Conservation (phyloP, 2,888 invertebrate species). For the Margaritifera margaritifera region DNA sequence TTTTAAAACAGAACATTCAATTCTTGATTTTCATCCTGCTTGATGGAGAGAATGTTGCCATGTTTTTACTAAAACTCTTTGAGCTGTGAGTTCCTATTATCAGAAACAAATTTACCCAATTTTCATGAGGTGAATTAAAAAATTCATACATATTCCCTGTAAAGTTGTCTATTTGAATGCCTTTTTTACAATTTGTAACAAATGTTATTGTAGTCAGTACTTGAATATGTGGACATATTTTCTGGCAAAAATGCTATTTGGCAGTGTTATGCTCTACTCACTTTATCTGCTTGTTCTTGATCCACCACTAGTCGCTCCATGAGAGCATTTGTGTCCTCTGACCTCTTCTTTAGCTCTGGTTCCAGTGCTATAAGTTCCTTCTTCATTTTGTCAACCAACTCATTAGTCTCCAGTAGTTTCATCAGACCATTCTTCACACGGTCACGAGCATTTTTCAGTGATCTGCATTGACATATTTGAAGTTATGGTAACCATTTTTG, state of each 20-base stretch:
- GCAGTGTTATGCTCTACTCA: constrained; percentile 30
- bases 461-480: constrained; percentile 45
- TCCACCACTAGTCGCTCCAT: constrained; percentile 85
- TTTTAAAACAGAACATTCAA: no score
- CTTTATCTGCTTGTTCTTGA: constrained; percentile 86
- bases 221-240: no score
- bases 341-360: constrained; percentile 85
- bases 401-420: constrained; percentile 88
- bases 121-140: no score
- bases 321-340: constrained; percentile 83
- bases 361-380: constrained; percentile 86
- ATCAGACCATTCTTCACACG: constrained; percentile 74
- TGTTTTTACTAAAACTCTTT: no score
- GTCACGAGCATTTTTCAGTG: constrained; percentile 66
- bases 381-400: constrained; percentile 88
- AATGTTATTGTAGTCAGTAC: no score
- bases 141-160: background rate
- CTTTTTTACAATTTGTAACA: background rate
- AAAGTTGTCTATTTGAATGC: background rate
- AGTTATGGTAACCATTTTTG: no score
- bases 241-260: no score
- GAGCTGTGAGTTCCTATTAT: no score
- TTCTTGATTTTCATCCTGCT: no score
- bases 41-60: no score
- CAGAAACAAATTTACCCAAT: no score